These are phyloP conservation scores for Apodemus sylvaticus DNA, from an alignment of 2,113 vertebrate genomes.

Conservation along the genomic window DNA sequence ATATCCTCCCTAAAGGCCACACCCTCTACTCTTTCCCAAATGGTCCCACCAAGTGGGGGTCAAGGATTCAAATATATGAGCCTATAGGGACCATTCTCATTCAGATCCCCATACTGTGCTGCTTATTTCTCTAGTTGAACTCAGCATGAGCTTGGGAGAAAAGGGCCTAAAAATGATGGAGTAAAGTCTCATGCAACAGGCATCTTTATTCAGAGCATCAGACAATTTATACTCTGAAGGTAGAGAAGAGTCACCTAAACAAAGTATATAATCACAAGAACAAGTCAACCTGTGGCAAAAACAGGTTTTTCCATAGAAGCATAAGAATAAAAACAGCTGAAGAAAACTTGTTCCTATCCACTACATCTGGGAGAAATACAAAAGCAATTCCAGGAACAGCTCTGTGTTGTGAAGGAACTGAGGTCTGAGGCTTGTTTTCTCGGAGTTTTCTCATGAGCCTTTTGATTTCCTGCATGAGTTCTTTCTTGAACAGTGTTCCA, in stretches of 20 bases:
- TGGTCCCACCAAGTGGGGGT: not conserved
- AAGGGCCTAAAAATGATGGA: not conserved
- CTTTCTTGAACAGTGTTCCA: not conserved
- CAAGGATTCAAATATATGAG: not conserved
- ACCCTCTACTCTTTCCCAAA: not conserved
- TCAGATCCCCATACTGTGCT: not conserved
- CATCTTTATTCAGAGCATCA: not conserved
- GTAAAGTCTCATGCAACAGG: not conserved
- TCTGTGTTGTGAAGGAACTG: not conserved
- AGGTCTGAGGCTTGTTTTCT: not conserved
- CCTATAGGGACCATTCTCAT: not conserved
- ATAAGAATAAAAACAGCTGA: not conserved
- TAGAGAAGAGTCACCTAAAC: not conserved
- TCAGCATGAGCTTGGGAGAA: no score
- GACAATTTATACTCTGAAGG: not conserved
- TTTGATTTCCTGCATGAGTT: not conserved
- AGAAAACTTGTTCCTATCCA: not conserved
- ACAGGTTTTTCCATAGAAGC: not conserved
- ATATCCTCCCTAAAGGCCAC: not conserved
- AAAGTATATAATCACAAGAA: no score
- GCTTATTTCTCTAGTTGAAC: not conserved
- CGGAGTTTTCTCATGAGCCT: not conserved
- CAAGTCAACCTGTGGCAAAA: not conserved
- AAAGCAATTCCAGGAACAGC: not conserved
- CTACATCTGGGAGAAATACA: no score